Conservation (phyloP, 2,888 invertebrate species). For the Mythimna albipuncta region DNA sequence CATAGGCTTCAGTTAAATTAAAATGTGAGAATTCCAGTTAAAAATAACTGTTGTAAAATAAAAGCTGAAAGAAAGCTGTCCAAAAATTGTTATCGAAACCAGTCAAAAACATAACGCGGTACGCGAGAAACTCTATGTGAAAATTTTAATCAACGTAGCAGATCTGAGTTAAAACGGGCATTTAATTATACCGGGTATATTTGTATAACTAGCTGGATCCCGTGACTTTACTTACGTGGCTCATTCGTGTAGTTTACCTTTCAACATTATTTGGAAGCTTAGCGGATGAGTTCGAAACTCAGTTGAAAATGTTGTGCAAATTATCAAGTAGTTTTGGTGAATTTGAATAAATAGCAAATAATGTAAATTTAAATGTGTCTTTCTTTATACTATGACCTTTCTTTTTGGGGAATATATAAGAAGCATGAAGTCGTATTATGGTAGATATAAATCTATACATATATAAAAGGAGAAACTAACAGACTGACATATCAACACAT, state of each 20-base stretch:
- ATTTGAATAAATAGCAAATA: neutral
- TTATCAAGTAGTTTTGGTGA: conserved; percentile 3
- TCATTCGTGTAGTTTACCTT: conserved; percentile 42
- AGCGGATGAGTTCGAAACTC: conserved; percentile 31
- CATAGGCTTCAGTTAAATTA: conserved; percentile 29
- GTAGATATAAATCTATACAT: no score
- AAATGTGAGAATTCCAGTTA: conserved; percentile 37
- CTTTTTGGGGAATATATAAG: no score
- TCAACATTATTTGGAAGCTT: conserved; percentile 40
- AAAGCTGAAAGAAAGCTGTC: conserved; percentile 49
- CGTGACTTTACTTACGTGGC: conserved; percentile 45
- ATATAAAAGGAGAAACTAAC: no score
- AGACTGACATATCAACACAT: no score
- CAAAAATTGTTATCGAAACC: conserved; percentile 61
- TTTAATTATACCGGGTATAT: conserved; percentile 58
- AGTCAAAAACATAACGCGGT: conserved; percentile 45
- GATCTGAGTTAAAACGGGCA: conserved; percentile 63
- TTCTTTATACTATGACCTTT: no score
- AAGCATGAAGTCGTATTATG: no score
- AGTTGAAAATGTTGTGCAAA: conserved; percentile 13
- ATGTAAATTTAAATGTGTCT: neutral
- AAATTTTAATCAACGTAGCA: conserved; percentile 72
- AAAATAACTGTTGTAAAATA: conserved; percentile 47
- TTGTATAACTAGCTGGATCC: conserved; percentile 45
- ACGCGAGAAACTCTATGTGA: conserved; percentile 48